Percentiles rank a stretch among this genome's conserved stretches.
Evolutionary conservation across 2,888 invertebrate genomes (phyloP).

Genomic region (Anodontia alba): DNA sequence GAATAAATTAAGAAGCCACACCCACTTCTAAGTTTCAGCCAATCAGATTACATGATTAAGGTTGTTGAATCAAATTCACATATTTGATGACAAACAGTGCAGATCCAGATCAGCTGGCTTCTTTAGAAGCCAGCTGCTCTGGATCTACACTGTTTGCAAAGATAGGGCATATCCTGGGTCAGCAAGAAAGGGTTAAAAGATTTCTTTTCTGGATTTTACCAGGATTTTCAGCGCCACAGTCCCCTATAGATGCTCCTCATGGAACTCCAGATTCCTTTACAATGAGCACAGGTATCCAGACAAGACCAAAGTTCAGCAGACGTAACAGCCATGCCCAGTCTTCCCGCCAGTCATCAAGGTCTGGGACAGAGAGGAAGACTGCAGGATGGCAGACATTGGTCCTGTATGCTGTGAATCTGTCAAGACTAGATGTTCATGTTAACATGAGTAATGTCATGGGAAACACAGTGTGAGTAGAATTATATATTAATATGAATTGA

Average conservation of each 20-base stretch:
- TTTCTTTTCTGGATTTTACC: too few relatives aligned
- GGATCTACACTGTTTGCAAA: too few relatives aligned
- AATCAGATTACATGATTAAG: too few relatives aligned
- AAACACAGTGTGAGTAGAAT: constrained; percentile 92
- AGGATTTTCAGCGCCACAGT: constrained; percentile 67
- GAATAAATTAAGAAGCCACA: too few relatives aligned
- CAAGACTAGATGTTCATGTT: constrained; percentile 98
- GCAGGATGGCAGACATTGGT: constrained; percentile 97
- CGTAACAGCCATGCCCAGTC: constrained; percentile 47
- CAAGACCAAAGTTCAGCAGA: constrained; percentile 26
- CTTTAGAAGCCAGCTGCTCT: too few relatives aligned
- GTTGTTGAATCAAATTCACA: too few relatives aligned
- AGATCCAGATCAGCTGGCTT: too few relatives aligned
- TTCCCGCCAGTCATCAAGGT: constrained; percentile 8
- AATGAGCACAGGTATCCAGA: constrained; percentile 40
- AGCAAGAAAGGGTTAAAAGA: too few relatives aligned
- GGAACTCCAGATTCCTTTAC: constrained; percentile 12
- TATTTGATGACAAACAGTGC: too few relatives aligned
- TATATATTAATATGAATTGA: too few relatives aligned
- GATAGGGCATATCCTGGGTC: too few relatives aligned
- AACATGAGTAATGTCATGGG: constrained; percentile 99
- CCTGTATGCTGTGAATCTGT: constrained; percentile 97
- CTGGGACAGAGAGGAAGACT: constrained; percentile 48
- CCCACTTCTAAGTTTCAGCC: too few relatives aligned
- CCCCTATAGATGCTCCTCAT: constrained; percentile 63